Conservation (phyloP, 1,140 invertebrate species). For the Drosophila neocordata region DNA sequence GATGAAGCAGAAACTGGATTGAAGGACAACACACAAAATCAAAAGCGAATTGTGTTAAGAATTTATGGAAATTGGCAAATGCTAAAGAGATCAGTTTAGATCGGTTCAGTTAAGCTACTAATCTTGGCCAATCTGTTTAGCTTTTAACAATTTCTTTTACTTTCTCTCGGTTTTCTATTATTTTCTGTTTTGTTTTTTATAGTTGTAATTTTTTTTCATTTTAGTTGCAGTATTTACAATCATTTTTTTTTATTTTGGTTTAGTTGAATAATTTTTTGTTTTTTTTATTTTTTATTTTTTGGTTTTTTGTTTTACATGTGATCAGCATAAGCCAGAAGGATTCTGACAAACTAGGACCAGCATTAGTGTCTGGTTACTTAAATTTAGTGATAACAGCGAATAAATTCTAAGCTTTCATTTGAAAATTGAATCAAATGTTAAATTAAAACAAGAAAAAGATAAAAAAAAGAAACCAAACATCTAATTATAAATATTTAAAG, state of each 20-base stretch:
- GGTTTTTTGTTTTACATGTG: constrained; percentile 20
- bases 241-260: constrained; percentile 13
- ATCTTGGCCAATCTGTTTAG: too few species aligned
- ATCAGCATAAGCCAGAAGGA: not conserved
- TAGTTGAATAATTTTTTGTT: constrained; percentile 10
- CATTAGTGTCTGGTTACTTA: constrained; percentile 40
- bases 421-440: constrained; percentile 1
- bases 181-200: not conserved
- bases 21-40: not conserved
- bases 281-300: not conserved
- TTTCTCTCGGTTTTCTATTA: not conserved
- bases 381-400: constrained; percentile 60
- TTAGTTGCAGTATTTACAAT: constrained; percentile 36
- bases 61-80: not conserved
- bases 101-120: not conserved
- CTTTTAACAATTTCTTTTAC: not conserved
- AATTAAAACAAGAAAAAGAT: not conserved
- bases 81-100: not conserved
- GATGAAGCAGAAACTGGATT: constrained; percentile 11
- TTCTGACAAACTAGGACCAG: constrained; percentile 1
- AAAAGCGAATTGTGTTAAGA: not conserved
- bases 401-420: constrained; percentile 23
- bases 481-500: too few species aligned
- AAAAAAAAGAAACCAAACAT: not conserved
- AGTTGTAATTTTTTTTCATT: constrained; percentile 15